Percentiles rank a stretch among this genome's conserved stretches.
Conservation (phyloP, 2,888 invertebrate genomes). For the Mesochorus sp. region DNA sequence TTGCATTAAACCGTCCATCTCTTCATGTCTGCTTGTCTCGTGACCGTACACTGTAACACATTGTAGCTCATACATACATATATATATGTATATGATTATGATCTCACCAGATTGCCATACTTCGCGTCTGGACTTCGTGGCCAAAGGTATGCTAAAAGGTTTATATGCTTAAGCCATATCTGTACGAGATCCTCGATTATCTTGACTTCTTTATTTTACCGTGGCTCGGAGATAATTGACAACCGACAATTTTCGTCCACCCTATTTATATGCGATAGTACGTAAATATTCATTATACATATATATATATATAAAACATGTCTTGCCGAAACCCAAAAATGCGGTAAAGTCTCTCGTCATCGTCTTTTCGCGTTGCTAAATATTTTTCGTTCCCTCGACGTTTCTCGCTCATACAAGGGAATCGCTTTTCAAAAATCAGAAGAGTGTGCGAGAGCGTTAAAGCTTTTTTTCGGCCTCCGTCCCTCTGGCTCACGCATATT, state of each 20-base stretch:
- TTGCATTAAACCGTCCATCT: conserved; percentile 42
- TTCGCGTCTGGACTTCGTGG: background rate
- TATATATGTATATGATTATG: no score
- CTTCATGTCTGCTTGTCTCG: background rate
- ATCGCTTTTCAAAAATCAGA: conserved; percentile 43
- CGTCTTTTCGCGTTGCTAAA: conserved; percentile 25
- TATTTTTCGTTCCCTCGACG: conserved; percentile 10
- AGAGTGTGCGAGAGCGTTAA: conserved; percentile 3
- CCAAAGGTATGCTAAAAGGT: conserved; percentile 1
- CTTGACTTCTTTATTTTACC: conserved; percentile 53
- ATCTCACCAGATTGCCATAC: background rate
- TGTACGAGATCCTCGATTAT: background rate
- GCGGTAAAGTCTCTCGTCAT: conserved; percentile 23
- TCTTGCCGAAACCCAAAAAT: conserved; percentile 18
- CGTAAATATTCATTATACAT: no score
- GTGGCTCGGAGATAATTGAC: conserved; percentile 38
- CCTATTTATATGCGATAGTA: background rate
- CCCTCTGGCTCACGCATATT: conserved; percentile 36
- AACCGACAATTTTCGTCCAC: conserved; percentile 47
- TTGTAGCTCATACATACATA: no score
- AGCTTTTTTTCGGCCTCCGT: conserved; percentile 31
- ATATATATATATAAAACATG: conserved; percentile 1
- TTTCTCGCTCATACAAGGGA: conserved; percentile 27
- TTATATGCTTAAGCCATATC: background rate
- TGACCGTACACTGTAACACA: conserved; percentile 10